These are phyloP conservation scores for Chelonoidis abingdonii DNA, from an alignment of 2,113 vertebrate genomes.

Conservation along the genomic window DNA sequence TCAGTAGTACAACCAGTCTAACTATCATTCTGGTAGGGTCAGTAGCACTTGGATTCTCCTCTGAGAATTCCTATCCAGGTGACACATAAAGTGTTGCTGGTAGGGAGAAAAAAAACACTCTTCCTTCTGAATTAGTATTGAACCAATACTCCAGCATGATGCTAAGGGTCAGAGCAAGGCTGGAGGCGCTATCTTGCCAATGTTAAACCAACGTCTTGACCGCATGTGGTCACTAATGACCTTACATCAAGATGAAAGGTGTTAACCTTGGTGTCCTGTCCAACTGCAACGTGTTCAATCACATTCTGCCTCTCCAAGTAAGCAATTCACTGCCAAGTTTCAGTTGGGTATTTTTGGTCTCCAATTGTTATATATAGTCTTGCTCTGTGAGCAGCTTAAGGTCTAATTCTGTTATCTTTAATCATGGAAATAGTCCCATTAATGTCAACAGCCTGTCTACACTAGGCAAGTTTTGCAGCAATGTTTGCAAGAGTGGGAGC, in stretches of 20 bases:
- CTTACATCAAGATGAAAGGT: constrained; percentile 56
- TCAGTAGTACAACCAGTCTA: not conserved
- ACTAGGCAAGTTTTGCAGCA: not conserved
- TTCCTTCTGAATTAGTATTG: not conserved
- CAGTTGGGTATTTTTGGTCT: constrained; percentile 51
- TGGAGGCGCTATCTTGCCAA: not conserved
- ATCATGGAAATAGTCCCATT: not conserved
- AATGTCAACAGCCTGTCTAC: fast-evolving
- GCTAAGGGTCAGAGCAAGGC: not conserved
- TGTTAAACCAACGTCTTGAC: constrained; percentile 49
- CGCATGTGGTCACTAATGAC: constrained; percentile 55
- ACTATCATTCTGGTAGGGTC: not conserved
- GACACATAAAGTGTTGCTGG: not conserved
- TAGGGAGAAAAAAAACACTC: not conserved
- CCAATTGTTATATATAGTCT: not conserved
- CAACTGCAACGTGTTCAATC: constrained; percentile 3
- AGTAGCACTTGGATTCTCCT: not conserved
- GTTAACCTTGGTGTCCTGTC: constrained; percentile 48
- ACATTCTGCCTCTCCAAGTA: constrained; percentile 38
- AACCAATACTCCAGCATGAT: not conserved
- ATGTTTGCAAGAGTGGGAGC: fast-evolving
- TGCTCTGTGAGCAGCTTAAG: not conserved
- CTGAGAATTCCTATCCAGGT: not conserved
- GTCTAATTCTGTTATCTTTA: not conserved
- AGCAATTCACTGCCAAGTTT: constrained; percentile 30